phyloP scores from a whole-genome alignment of 2,797 vertebrate genomes.

The Tinamus major region DNA sequence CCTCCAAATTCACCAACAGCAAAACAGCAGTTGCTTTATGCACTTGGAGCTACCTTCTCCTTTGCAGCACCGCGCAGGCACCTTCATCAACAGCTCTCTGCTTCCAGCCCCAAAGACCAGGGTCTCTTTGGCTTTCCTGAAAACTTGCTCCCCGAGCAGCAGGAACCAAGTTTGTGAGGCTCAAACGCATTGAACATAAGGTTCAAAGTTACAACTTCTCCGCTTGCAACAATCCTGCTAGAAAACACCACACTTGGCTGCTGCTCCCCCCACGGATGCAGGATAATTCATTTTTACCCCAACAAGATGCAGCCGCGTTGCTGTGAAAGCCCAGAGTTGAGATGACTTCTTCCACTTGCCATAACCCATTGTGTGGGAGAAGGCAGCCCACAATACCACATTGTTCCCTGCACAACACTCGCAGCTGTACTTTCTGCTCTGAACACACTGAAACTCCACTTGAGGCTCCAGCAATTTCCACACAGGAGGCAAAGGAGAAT shows the following conservation, averaged over 20 bases:
- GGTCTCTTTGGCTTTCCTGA: not conserved
- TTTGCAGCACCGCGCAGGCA: not conserved
- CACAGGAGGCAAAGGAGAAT: constrained; percentile 55
- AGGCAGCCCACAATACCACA: constrained; percentile 40
- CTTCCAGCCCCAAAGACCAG: not conserved
- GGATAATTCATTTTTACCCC: constrained; percentile 39
- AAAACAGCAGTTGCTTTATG: fast-evolving
- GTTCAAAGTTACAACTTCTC: not conserved
- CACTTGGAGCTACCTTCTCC: not conserved
- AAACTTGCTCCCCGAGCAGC: not conserved
- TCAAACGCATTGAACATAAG: not conserved
- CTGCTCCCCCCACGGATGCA: not conserved
- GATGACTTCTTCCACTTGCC: constrained; percentile 58
- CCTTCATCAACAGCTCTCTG: fast-evolving
- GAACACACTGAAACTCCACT: constrained; percentile 53
- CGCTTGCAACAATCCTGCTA: not conserved
- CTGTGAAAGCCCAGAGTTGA: constrained; percentile 40
- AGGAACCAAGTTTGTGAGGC: not conserved
- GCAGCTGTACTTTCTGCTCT: constrained; percentile 57
- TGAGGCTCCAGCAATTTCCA: constrained; percentile 65
- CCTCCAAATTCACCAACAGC: not conserved
- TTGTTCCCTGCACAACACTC: constrained; percentile 42
- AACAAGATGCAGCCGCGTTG: constrained; percentile 32
- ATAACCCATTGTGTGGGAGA: constrained; percentile 40
- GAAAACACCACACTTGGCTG: not conserved